Evolutionary conservation across 2,113 vertebrate genomes (phyloP), one percentile per base, ranked within the genome.

Genomic region (Zosterops lateralis): DNA sequence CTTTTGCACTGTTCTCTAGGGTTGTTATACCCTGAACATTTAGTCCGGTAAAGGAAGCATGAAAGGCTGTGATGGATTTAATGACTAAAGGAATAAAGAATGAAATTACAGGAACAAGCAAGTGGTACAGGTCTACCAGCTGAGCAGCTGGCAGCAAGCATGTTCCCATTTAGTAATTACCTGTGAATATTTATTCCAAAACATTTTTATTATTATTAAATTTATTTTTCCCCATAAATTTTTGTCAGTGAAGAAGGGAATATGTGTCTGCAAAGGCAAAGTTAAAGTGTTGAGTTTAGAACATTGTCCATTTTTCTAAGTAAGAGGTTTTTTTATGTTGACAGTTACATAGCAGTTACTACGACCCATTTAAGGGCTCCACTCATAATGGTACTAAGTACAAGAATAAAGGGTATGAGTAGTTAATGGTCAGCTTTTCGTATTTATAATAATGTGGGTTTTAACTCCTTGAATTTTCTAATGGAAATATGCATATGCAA

Each of bases 341-440:
- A 24, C 62, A 57, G 42, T 87, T 79, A 64, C 18, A 19, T 20
- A 45, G 57, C 36, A 73, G 60, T 91, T 84, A 54, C 61, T 88
- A 67, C 38, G 74, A 84, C 85, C 65, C 40, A 40, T 68, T 80
- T 71, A 84, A 83, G 79, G 72, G 45, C 72, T 80, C 75, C 34
- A 44, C 3, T 86, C 75, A 48, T 95, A 67, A 87, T 65, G 84
- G 87, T 96, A 96, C 91, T 88, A 95, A 95, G 76, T 94, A 70
- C 92, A 87, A 76, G 40, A 86, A 88, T 73, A 47, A 94, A 94
- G 48, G 34, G 29, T 89, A 17, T 79, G 58, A 58, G 50, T 93
- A 93, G 51, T 20, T 92, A 83, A 83, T 51, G 47, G 64, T 90
- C 84, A 60, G 62, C 87, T 93, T 93, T 83, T 88, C 10, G 19